Percentiles rank a stretch among this genome's conserved stretches.
These are phyloP conservation scores for Stomatorhinus ivindoensis DNA, from an alignment of 2,113 vertebrate genomes.

Conservation along the genomic window DNA sequence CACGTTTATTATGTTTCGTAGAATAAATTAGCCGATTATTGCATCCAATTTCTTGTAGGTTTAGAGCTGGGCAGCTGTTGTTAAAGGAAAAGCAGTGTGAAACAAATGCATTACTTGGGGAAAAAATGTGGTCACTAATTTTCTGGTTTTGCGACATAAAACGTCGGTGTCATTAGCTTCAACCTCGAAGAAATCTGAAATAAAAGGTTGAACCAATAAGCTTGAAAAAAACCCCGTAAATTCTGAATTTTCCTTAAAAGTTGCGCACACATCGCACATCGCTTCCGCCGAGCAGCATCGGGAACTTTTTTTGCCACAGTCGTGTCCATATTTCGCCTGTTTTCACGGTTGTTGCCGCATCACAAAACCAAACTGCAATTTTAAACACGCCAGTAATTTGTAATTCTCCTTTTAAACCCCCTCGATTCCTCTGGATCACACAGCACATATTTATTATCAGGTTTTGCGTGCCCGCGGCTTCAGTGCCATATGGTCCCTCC, in stretches of 20 bases:
- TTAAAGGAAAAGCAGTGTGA: not conserved
- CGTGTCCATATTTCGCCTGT: not conserved
- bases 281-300: not conserved
- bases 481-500: constrained; percentile 15
- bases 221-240: not conserved
- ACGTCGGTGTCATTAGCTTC: not conserved
- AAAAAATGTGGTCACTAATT: not conserved
- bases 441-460: not conserved
- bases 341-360: not conserved
- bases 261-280: not conserved
- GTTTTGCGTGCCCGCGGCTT: too few species aligned
- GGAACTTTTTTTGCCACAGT: not conserved
- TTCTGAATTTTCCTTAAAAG: not conserved
- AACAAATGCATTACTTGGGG: not conserved
- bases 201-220: not conserved
- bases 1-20: not conserved
- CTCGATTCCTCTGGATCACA: not conserved
- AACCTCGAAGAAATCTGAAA: not conserved
- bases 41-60: constrained; percentile 2
- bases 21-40: not conserved
- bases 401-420: not conserved
- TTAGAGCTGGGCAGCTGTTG: not conserved
- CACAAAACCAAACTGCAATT: not conserved
- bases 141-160: not conserved
- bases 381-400: not conserved